Evolutionary conservation across 2,888 invertebrate genomes (phyloP), one percentile per base, ranked within the genome.

Genomic region (Sceliomorpha sp.): DNA sequence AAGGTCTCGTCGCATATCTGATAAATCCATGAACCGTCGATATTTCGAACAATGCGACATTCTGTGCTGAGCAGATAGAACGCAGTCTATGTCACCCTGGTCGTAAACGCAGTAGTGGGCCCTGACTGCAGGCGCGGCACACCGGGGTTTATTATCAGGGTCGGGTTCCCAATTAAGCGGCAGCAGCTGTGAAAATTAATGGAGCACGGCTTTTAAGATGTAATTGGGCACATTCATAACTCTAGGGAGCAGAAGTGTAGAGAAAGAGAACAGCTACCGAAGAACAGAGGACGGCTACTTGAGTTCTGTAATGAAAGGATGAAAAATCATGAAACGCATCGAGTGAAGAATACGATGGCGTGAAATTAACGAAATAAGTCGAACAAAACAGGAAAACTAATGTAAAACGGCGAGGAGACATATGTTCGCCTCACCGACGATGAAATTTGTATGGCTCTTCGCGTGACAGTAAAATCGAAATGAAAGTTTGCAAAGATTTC

Each of bases 141-240:
- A 76, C 77, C 76, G 73, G 82, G 87, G 87, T 90, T 90, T 90
- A 90, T 90, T 90, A 90, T 90, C 90, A 89, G 89, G 88, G 89
- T 89, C 88, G 89, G 89, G 89, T 89, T 90, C 89, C 90, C 90
- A 91, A 91, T 91, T 91, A 91, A 90, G 90, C 89, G 89, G 90
- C 90, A 90, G 90, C 91, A 90, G 90, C 91, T 91, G 91, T 90
- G 90, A 90, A 90, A 90, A 90, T 90, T 90, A 91, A 91, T 90
- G 90, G 90, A 89, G 90, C 90, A 89, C 90, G 89, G 90, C 90
- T 90, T 91, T 90, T 90, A 90, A 91, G 90, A 90, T 90, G 90
- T 91, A 91, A 91, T 91, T 91, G 91, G 90, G 89, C 89, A 90
- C 91, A 90, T 91, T 91, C 90, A 91, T 91, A 91, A 91, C 89